Evolutionary conservation across 2,113 vertebrate genomes (phyloP).

Genomic region (Coreoperca whiteheadi): DNA sequence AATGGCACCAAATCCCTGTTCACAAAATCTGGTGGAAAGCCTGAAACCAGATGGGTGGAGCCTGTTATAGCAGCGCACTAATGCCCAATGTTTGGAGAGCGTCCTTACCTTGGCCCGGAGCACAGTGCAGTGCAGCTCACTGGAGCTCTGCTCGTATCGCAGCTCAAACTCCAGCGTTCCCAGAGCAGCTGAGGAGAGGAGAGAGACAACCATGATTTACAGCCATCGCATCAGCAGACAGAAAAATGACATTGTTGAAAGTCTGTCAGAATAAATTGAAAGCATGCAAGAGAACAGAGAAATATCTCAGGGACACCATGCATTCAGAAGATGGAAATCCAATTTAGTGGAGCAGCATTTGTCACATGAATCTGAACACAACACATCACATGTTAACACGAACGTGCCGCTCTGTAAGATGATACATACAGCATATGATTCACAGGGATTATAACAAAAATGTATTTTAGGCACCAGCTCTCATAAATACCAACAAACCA

Average conservation of each 20-base stretch:
- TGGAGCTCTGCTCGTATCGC: conserved; percentile 78
- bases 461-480: conserved; percentile 22
- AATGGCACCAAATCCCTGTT: no score
- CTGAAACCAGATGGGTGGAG: background rate
- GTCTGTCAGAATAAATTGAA: conserved; percentile 18
- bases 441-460: conserved; percentile 23
- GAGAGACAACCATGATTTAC: conserved; percentile 6
- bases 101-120: conserved; percentile 81
- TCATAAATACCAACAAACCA: background rate
- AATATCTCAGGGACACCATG: background rate
- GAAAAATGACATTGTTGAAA: background rate
- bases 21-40: background rate
- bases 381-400: conserved; percentile 14
- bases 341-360: conserved; percentile 28
- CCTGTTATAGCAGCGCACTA: background rate
- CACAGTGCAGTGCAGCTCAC: conserved; percentile 82
- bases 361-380: conserved; percentile 19
- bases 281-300: conserved; percentile 26
- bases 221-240: background rate
- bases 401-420: background rate
- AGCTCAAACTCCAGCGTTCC: conserved; percentile 85
- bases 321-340: conserved; percentile 26
- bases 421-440: conserved; percentile 1
- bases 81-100: background rate
- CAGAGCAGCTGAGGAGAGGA: conserved; percentile 75